Conservation (phyloP, 2,888 invertebrate genomes). For the Andrena dorsata region DNA sequence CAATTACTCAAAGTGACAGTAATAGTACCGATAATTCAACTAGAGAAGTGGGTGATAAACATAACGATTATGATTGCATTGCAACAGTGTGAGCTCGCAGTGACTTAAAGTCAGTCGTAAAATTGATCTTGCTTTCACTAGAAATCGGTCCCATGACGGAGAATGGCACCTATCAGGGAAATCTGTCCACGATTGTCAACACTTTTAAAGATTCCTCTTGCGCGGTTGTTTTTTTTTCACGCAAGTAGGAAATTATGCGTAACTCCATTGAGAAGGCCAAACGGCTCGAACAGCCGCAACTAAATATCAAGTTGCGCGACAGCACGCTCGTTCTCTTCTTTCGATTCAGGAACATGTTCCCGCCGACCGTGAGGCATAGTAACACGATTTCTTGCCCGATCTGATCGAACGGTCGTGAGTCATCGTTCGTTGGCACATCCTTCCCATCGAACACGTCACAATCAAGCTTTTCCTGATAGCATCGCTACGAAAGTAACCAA, state of each 20-base stretch:
- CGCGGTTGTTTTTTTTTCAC: not conserved
- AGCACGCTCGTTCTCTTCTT: slow-evolving; percentile 35
- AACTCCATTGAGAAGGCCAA: slow-evolving; percentile 45
- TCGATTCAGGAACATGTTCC: slow-evolving; percentile 43
- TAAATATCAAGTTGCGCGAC: slow-evolving; percentile 43
- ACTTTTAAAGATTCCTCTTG: not conserved
- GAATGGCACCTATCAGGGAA: not conserved
- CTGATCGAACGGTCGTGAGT: slow-evolving; percentile 45
- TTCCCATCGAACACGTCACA: not conserved
- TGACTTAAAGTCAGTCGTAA: slow-evolving; percentile 11
- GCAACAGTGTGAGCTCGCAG: not conserved
- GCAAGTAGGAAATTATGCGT: slow-evolving; percentile 35
- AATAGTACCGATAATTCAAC: not conserved
- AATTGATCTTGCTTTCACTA: slow-evolving; percentile 9
- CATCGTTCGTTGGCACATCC: slow-evolving; percentile 50
- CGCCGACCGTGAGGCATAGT: slow-evolving; percentile 45
- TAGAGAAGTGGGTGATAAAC: not conserved
- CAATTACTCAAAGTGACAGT: not conserved
- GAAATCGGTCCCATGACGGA: not conserved
- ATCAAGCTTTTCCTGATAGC: slow-evolving; percentile 1
- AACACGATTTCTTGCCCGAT: slow-evolving; percentile 50
- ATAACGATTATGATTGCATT: not conserved
- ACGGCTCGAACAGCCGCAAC: slow-evolving; percentile 3
- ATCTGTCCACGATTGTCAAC: slow-evolving; percentile 1
- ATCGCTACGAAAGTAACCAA: not conserved